Base-by-base conservation (phyloP, 2,113 vertebrate genomes). In the Phrynosoma blainvillii region DNA sequence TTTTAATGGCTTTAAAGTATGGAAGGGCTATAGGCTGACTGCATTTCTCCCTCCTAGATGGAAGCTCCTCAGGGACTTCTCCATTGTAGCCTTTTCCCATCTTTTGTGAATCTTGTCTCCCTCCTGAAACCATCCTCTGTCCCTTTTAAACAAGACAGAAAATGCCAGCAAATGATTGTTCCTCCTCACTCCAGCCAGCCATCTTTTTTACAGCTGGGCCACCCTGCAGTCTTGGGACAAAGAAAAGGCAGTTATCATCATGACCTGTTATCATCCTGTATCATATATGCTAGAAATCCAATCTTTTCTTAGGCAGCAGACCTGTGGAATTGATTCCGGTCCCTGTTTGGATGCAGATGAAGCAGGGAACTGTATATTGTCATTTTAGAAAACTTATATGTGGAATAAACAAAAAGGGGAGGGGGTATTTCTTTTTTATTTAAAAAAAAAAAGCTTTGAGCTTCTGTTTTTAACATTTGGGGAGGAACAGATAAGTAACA, bases 211-310 rank as follows among this genome's bases (percentile, higher is more conserved):
- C 16, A 6, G 36, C 84, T 40, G 74, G 40, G 30, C 36, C 77
- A 47, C 47, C 47, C 32, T 52, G 13, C 23, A 32, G 71, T 79
- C 3, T 40, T 7, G 42, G 12, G 62, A 47, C 21, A 71, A 36
- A 23, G 20, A 86, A 27, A 20, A 47, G 47, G 30, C 65, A 54
- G 25, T 16, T 12, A 18, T 32, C 70, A 47, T n/a, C 47, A 88
- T 90, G 62, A 30, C 20, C 3, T 42, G 42, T 18, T 87, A 68
- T 79, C 73, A 3, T 74, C 84, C 2, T 20, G 0, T 3, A 59
- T 59, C 11, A 59, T 62, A 68, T 1, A 82, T 30, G 12, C n/a
- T 85, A 89, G 82, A 90, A 88, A 82, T 13, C 36, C 68, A 87
- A 1, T 66, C 10, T 25, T 86, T 14, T 9, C 25, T 27, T 7